Evolutionary conservation across 2,113 vertebrate genomes (phyloP).

Genomic region (Lamprologus callipterus): DNA sequence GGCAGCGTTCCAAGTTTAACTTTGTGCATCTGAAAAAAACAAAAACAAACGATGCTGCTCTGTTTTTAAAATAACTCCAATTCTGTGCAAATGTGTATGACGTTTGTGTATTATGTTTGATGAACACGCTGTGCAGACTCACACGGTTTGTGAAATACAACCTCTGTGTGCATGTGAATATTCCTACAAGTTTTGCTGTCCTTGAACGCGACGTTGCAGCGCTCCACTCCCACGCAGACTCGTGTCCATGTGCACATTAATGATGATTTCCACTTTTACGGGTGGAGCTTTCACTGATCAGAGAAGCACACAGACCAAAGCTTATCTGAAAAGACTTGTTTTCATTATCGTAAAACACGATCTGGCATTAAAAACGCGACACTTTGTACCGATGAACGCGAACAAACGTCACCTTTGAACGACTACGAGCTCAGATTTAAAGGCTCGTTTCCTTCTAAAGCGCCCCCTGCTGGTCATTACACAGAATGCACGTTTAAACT

Average conservation of each 20-base stretch:
- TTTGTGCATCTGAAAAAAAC: not conserved
- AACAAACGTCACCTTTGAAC: not conserved
- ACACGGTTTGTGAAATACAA: not conserved
- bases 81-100: not conserved
- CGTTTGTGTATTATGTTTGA: accelerated
- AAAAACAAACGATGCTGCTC: not conserved
- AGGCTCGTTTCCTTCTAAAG: accelerated
- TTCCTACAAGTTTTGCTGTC: accelerated
- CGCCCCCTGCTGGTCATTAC: not conserved
- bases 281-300: not conserved
- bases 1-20: accelerated
- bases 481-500: not conserved
- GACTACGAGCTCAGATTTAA: not conserved
- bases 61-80: not conserved
- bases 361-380: not conserved
- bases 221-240: not conserved
- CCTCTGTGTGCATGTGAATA: accelerated
- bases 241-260: accelerated
- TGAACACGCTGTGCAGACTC: not conserved
- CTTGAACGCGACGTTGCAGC: accelerated
- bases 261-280: accelerated
- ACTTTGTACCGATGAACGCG: not conserved
- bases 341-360: not conserved
- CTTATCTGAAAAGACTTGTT: not conserved
- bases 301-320: not conserved